These are phyloP conservation scores for Globicephala melas DNA, from an alignment of 2,113 vertebrate species.

Conservation along the genomic window DNA sequence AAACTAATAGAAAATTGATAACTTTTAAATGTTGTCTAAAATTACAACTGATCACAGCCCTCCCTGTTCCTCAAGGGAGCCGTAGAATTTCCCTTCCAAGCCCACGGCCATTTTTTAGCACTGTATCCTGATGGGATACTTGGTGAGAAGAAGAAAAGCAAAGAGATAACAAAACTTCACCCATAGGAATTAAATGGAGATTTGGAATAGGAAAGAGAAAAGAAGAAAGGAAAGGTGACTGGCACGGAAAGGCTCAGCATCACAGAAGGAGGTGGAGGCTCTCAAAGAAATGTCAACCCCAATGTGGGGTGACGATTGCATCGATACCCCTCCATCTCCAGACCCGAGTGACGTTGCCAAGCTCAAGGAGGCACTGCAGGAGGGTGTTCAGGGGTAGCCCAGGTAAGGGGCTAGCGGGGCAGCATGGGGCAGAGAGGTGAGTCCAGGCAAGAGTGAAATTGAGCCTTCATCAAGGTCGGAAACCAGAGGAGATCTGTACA, in stretches of 20 bases:
- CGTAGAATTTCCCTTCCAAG: neutral
- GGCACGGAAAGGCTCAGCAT: neutral
- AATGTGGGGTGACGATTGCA: accelerated
- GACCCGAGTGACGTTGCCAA: too few species aligned
- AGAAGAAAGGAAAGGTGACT: neutral
- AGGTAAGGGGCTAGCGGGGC: neutral
- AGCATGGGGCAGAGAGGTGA: neutral
- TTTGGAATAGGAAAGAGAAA: neutral
- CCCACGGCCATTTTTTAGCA: neutral
- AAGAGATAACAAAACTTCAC: neutral
- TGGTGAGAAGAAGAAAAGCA: neutral
- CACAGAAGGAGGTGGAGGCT: accelerated
- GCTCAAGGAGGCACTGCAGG: accelerated
- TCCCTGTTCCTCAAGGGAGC: neutral
- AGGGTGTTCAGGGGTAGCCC: neutral
- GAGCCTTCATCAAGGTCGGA: neutral
- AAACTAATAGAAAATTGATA: neutral
- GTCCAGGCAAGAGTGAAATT: neutral
- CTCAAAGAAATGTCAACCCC: neutral
- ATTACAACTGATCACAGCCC: neutral
- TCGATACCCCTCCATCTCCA: neutral
- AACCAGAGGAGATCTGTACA: neutral
- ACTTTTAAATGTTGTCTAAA: neutral
- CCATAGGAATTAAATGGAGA: neutral
- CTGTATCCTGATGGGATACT: neutral